A percentile compares a stretch with the other conserved stretches of the same genome.
Conservation (phyloP, 2,888 invertebrate genomes). For the Ophioninae sp. region DNA sequence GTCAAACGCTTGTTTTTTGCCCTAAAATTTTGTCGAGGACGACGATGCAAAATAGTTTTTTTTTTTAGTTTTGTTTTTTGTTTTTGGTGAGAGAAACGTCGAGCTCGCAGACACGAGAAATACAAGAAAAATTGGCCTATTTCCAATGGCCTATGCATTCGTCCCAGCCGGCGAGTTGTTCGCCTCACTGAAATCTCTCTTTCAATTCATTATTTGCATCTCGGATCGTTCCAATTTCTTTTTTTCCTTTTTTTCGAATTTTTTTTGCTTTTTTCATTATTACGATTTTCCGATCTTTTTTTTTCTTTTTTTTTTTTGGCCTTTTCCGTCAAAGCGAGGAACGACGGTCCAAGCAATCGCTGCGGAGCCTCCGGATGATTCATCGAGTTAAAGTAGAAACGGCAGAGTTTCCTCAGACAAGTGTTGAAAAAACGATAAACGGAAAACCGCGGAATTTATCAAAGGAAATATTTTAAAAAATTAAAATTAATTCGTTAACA, state of each 20-base stretch:
- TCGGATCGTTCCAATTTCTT: slow-evolving; percentile 33
- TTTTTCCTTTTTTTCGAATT: neutral
- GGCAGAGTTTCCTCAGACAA: neutral
- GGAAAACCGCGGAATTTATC: neutral
- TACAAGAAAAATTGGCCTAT: slow-evolving; percentile 55
- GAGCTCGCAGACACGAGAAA: slow-evolving; percentile 22
- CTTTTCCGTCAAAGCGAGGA: slow-evolving; percentile 1
- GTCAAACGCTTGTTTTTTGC: too few species aligned
- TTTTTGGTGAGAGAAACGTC: slow-evolving; percentile 24
- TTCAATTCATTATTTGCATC: slow-evolving; percentile 55
- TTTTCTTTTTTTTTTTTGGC: slow-evolving; percentile 20
- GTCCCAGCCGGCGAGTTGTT: slow-evolving; percentile 46
- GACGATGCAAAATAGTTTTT: neutral
- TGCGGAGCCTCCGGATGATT: neutral
- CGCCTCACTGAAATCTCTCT: slow-evolving; percentile 39
- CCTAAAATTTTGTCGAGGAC: too few species aligned
- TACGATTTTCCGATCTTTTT: slow-evolving; percentile 34
- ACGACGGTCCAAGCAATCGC: neutral
- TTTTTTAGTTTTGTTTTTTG: too few species aligned
- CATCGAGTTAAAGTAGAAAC: slow-evolving; percentile 25
- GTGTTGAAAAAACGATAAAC: neutral
- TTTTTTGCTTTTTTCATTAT: slow-evolving; percentile 10
- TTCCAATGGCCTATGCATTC: slow-evolving; percentile 59
- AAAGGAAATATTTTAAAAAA: neutral
- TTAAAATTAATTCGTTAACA: too few species aligned